A percentile compares a stretch with the other conserved stretches of the same genome.
Evolutionary conservation across 2,888 invertebrate species (phyloP).

Genomic region (Lithophane semibrunnea): DNA sequence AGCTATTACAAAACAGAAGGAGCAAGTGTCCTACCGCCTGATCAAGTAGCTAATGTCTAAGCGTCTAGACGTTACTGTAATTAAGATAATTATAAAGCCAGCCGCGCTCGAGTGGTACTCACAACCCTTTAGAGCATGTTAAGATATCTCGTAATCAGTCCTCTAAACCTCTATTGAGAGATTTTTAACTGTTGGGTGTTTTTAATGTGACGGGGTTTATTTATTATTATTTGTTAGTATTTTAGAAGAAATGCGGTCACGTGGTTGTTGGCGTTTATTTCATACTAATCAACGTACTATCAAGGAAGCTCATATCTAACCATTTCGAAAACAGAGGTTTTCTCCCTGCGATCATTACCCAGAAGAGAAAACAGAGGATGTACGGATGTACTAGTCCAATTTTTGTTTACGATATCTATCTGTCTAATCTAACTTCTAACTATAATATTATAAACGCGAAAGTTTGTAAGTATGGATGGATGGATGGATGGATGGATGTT

Average conservation of each 20-base stretch:
- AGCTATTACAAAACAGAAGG: constrained; percentile 40
- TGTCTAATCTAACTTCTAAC: too few species aligned
- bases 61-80: constrained; percentile 80
- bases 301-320: too few species aligned
- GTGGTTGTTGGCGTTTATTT: too few species aligned
- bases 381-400: too few species aligned
- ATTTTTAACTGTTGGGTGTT: constrained; percentile 50
- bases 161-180: constrained; percentile 67
- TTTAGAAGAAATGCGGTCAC: neutral
- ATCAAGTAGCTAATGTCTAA: constrained; percentile 75
- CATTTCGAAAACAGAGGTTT: too few species aligned
- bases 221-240: constrained; percentile 4
- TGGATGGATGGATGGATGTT: too few species aligned
- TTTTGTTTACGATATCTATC: too few species aligned
- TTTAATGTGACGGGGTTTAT: constrained; percentile 35
- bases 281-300: too few species aligned
- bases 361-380: too few species aligned
- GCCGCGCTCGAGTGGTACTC: constrained; percentile 77
- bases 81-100: constrained; percentile 81
- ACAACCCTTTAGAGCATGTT: constrained; percentile 82
- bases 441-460: too few species aligned
- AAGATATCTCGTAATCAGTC: constrained; percentile 82
- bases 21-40: constrained; percentile 50
- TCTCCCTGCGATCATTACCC: too few species aligned
- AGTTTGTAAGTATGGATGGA: too few species aligned